Evolutionary conservation across 2,113 vertebrate genomes (phyloP), one percentile per base, ranked within the genome.

Genomic region (Pollachius pollachius): DNA sequence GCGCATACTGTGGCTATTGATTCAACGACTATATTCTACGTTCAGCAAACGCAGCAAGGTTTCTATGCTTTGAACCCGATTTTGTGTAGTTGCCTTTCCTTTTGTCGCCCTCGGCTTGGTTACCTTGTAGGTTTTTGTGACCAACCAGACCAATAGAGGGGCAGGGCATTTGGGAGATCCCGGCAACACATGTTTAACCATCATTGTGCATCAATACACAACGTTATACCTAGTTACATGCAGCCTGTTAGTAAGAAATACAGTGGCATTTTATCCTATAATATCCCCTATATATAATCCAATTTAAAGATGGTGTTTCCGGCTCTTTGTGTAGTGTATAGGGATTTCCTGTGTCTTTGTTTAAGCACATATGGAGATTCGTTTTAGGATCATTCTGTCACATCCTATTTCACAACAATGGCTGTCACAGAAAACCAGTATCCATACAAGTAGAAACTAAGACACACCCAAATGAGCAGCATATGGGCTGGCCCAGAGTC

Each of bases 361-460:
- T 21, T 41, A 5, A 67, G 59, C 70, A 54, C 67, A 9, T 18
- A 15, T 65, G 64, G 75, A 52, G 73, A 75, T 73, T 71, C 0
- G 61, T 76, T 70, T 64, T 62, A 52, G 59, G 73, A 72, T 82
- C 72, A 37, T 70, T 67, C 59, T 60, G 64, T 84, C 82, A 85
- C 77, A 72, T 88, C 82, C 85, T 77, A 52, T 78, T 88, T 83
- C 78, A 30, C 65, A 81, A 90, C 88, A 88, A 88, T 85, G 68
- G 72, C 59, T n/a, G 0, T 23, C 17, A 59, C 52, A 18, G 60
- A 58, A 62, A 67, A 69, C 67, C 66, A 61, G 64, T 54, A 48
- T 52, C 16, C 17, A n/a, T 5, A 57, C 15, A 57, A 48, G 12
- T 7, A 48, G 11, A 13, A 48, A 48, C 54, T 16, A 57, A 17